These are phyloP conservation scores for Formicarius rufipectus DNA, from an alignment of 2,113 vertebrate species.

Conservation along the genomic window DNA sequence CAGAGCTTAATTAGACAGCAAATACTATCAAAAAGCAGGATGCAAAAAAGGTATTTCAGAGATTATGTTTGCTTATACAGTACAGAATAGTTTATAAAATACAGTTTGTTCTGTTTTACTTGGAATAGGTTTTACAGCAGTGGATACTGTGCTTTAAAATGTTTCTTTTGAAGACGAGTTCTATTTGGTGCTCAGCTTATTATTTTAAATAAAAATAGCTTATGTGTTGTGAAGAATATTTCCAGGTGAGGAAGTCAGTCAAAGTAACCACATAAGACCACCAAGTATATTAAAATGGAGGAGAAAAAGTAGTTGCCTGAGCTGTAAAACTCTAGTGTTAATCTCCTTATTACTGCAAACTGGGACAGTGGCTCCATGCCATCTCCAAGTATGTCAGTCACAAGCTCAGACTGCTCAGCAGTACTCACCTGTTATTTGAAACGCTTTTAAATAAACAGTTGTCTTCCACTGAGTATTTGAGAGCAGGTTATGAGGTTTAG, in stretches of 20 bases:
- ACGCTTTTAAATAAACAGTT: background rate
- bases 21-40: background rate
- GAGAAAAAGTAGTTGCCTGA: background rate
- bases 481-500: background rate
- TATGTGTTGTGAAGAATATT: background rate
- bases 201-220: background rate
- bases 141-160: background rate
- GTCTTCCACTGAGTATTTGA: background rate
- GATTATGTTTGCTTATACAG: background rate
- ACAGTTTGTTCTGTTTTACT: background rate
- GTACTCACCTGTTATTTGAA: background rate
- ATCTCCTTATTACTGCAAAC: background rate
- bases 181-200: background rate
- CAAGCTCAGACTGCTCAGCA: background rate
- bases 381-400: background rate
- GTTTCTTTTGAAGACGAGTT: background rate
- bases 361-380: background rate
- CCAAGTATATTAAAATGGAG: background rate
- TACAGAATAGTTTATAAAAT: background rate
- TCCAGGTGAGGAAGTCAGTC: background rate
- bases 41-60: background rate
- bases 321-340: background rate
- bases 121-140: background rate
- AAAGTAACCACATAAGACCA: background rate
- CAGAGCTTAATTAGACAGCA: background rate